Conservation (phyloP, 2,888 invertebrate genomes). For the Plebejus melissa region DNA sequence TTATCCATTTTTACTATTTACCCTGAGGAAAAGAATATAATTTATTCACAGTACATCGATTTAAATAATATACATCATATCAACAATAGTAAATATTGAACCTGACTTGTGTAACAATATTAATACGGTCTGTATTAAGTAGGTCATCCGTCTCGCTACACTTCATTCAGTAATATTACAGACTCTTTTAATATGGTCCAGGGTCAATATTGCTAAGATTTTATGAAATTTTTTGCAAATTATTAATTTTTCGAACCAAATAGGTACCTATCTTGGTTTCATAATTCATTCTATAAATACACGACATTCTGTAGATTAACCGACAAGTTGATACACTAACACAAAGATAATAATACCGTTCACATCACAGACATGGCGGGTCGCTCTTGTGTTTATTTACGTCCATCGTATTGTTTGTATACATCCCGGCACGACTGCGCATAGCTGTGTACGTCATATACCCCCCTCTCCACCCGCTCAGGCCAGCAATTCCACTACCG, state of each 20-base stretch:
- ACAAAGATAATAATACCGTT: slow-evolving; percentile 69
- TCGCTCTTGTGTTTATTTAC: slow-evolving; percentile 76
- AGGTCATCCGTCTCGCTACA: neutral
- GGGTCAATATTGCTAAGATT: neutral
- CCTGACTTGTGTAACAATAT: slow-evolving; percentile 4
- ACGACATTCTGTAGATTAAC: slow-evolving; percentile 36
- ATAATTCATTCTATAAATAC: slow-evolving; percentile 9
- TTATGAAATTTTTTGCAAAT: neutral
- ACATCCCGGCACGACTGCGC: slow-evolving; percentile 78
- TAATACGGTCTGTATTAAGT: neutral
- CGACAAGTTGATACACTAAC: slow-evolving; percentile 55
- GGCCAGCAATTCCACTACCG: slow-evolving; percentile 58
- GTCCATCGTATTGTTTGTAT: slow-evolving; percentile 79
- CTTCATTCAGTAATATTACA: slow-evolving; percentile 13
- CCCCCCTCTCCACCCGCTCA: slow-evolving; percentile 56
- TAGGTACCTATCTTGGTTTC: neutral
- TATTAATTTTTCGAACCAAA: neutral
- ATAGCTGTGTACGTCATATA: slow-evolving; percentile 69
- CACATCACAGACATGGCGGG: slow-evolving; percentile 57
- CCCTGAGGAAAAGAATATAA: neutral
- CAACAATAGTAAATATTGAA: neutral
- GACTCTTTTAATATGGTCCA: neutral
- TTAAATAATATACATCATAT: neutral
- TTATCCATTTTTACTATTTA: neutral
- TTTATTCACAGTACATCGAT: neutral